Conservation (phyloP, 2,888 invertebrate genomes). For the Drosophila longiperda region DNA sequence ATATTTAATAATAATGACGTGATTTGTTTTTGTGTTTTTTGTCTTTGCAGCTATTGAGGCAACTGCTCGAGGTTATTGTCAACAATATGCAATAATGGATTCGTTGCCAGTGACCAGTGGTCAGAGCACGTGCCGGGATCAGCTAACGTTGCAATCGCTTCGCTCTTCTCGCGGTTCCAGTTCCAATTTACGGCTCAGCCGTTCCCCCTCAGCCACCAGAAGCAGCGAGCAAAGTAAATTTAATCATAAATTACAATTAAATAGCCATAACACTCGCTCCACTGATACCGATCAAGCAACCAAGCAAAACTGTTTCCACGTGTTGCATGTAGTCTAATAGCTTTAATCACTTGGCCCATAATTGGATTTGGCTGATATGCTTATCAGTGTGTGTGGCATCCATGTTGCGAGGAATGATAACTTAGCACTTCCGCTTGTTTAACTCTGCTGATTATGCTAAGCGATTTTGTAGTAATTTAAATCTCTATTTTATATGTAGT, state of each 20-base stretch:
- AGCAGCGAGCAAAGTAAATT: constrained; percentile 83
- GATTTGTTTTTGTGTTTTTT: constrained; percentile 15
- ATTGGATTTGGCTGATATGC: constrained; percentile 30
- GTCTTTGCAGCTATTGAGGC: constrained; percentile 59
- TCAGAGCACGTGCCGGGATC: constrained; percentile 60
- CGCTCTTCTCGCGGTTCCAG: constrained; percentile 70
- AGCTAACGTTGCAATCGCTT: constrained; percentile 59
- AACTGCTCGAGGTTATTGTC: constrained; percentile 37
- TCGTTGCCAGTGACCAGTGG: constrained; percentile 46
- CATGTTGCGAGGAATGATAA: constrained; percentile 33
- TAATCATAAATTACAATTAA: constrained; percentile 6
- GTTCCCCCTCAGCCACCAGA: constrained; percentile 83
- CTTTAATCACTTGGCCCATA: constrained; percentile 41
- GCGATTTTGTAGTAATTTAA: constrained; percentile 4
- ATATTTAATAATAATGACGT: constrained; percentile 20
- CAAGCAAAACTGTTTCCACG: constrained; percentile 11
- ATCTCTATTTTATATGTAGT: not conserved
- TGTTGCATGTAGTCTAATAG: constrained; percentile 20
- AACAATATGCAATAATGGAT: constrained; percentile 72
- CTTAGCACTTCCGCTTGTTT: constrained; percentile 38
- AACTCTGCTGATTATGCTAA: constrained; percentile 11
- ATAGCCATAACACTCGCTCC: not conserved
- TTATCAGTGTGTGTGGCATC: constrained; percentile 35
- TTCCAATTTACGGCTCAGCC: constrained; percentile 79
- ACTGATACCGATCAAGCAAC: constrained; percentile 13